Base-by-base conservation (phyloP, 2,797 vertebrate genomes). In the Acrocephalus scirpaceus region DNA sequence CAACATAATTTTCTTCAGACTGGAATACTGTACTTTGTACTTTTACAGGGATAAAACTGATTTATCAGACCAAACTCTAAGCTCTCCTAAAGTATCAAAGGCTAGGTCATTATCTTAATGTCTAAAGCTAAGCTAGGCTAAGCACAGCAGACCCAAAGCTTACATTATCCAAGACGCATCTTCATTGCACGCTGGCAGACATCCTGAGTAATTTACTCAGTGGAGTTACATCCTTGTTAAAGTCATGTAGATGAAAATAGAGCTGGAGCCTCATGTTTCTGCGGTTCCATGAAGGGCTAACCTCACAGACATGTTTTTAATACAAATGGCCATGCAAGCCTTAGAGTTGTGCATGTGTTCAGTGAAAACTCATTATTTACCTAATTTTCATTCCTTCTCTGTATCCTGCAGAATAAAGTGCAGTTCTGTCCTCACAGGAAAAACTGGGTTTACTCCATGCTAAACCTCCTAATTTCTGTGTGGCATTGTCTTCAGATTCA, bases 1-100 rank as follows among this genome's bases (percentile, higher is more conserved):
- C 4, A 7, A 92, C 72, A 71, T 67, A 45, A 87, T 93, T 96
- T 96, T 87, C 69, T 95, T 62, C 54, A 65, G 67, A 72, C 67
- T 73, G 88, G 60, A 88, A 38, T 76, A 56, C 71, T 67, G 47
- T 32, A 40, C 90, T 95, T 94, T 71, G 66, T 88, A 67, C 64
- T 90, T 96, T 48, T 91, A 57, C 74, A 62, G 50, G 80, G 64
- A 87, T 89, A 89, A 94, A 96, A 79, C 74, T 82, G 67, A 95
- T 93, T 92, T 96, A 93, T 80, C 74, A 93, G 80, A 85, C 74
- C 65, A 38, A 90, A 86, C 47, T 80, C 67, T 74, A 94, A 86
- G 71, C 74, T 88, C 15, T 82, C 64, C 64, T 86, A 77, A 82
- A 93, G 70, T 92, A 79, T 87, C 88, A 82, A 96, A 94, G 86